phyloP scores from a whole-genome alignment of 2,888 invertebrate species.

The Isotomurus palustris region DNA sequence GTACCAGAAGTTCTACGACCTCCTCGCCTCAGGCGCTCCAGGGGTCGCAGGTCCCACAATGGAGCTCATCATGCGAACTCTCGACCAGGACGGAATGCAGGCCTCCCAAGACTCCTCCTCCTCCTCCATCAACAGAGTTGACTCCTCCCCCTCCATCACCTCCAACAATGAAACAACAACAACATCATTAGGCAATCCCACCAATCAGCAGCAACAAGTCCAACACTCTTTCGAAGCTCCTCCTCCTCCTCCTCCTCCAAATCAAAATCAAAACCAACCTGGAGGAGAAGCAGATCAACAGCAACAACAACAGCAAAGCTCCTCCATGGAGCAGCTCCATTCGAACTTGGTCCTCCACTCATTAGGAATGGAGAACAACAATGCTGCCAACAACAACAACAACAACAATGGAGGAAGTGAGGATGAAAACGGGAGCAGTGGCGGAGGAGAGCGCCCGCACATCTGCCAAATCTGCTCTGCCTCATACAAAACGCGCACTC shows the following conservation, averaged over 20 bases:
- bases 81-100: neutral
- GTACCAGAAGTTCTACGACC: conserved; percentile 1
- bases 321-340: conserved; percentile 23
- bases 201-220: too few relatives aligned
- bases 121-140: neutral
- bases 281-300: neutral
- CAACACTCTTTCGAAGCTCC: too few relatives aligned
- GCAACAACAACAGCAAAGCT: conserved; percentile 7
- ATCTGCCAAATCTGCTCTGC: conserved; percentile 34
- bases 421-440: neutral
- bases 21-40: neutral
- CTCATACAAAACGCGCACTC: conserved; percentile 41
- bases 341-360: conserved; percentile 16
- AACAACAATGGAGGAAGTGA: conserved; percentile 9
- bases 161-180: too few relatives aligned
- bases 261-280: too few relatives aligned
- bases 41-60: neutral
- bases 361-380: neutral
- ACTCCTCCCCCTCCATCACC: neutral
- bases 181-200: too few relatives aligned
- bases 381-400: neutral
- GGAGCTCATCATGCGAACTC: neutral
- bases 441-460: conserved; percentile 22
- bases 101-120: neutral
- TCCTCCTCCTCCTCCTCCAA: too few relatives aligned